Base-by-base conservation (phyloP, 2,113 vertebrate genomes). In the Balaeniceps rex region DNA sequence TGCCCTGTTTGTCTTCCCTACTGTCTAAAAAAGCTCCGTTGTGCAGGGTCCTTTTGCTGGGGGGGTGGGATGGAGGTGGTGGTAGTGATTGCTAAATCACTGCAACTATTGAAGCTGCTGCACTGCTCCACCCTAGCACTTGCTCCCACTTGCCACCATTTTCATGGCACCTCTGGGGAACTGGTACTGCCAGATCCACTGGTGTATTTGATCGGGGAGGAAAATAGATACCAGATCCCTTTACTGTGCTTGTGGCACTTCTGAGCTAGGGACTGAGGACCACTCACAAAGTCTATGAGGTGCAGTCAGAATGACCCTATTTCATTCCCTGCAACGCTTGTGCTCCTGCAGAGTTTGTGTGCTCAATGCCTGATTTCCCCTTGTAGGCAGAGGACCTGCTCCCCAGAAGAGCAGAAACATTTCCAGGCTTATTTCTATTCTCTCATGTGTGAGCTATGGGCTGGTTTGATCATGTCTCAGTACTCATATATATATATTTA, bases 21-120 rank as follows among this genome's bases (percentile, higher is more conserved):
- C 46, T 63, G 21, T 17, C 29, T 75, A 71, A 72, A 69, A 74
- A 71, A 36, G 7, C 47, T 69, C 14, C 16, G 13, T 26, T 17
- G 4, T 83, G 63, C 49, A 76, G 49, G 7, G 13, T 15, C 31
- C 40, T 87, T 83, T 54, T 54, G 13, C 38, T 28, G 17, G 40
- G 21, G 9, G 24, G 5, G 2, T 34, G 42, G 42, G 42, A 31
- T 34, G 75, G 70, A 52, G 26, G 72, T 14, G 33, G 4, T 77
- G 33, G 15, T 44, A 54, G 19, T 33, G 18, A 9, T 24, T 74
- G 46, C 63, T 82, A 33, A 49, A 31, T 29, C 47, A 7, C 28
- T 25, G 61, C 1, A 3, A 13, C 34, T 28, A 2, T 6, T 17
- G 5, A n/a, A n/a, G 66, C 31, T 7, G 0, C 84, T 54, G 31